Percentiles rank a stretch among this genome's conserved stretches.
phyloP scores from a whole-genome alignment of 2,797 vertebrate species.

The Hoplostethus mediterraneus region DNA sequence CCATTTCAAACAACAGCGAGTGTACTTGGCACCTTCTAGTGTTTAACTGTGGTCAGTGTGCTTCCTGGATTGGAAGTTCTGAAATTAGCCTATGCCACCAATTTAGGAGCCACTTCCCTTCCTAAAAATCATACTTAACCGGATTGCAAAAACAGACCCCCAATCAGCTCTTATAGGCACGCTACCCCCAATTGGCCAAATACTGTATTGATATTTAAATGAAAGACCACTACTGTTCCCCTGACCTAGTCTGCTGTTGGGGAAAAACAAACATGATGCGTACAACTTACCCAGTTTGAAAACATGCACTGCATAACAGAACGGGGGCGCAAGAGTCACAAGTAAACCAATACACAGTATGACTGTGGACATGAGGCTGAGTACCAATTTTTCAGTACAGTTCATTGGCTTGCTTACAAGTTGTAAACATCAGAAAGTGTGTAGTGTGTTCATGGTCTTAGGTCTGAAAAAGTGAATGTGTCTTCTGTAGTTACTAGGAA shows the following conservation, averaged over 20 bases:
- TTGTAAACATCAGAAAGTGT: conserved; percentile 12
- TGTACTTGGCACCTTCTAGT: conserved; percentile 62
- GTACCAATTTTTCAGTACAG: neutral
- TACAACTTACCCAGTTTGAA: conserved; percentile 1
- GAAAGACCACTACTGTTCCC: conserved; percentile 17
- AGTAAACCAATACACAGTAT: conserved; percentile 1
- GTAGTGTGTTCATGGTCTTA: conserved; percentile 2
- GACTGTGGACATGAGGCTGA: neutral
- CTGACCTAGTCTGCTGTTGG: neutral
- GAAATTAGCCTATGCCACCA: conserved; percentile 11
- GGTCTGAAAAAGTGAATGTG: conserved; percentile 3
- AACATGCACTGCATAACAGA: neutral
- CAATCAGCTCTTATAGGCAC: conserved; percentile 25
- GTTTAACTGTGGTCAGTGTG: conserved; percentile 49
- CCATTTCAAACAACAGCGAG: conserved; percentile 56
- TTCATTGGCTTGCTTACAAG: conserved; percentile 5
- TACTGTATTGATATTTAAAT: conserved; percentile 14
- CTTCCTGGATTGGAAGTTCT: conserved; percentile 40
- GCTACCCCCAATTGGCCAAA: conserved; percentile 5
- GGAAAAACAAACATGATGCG: too few species aligned
- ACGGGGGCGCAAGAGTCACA: conserved; percentile 1
- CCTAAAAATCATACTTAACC: neutral
- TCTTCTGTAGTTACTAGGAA: conserved; percentile 20
- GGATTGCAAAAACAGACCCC: conserved; percentile 27
- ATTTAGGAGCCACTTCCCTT: neutral